Conservation (phyloP, 2,113 vertebrate species). For the Halcyon malimbica region DNA sequence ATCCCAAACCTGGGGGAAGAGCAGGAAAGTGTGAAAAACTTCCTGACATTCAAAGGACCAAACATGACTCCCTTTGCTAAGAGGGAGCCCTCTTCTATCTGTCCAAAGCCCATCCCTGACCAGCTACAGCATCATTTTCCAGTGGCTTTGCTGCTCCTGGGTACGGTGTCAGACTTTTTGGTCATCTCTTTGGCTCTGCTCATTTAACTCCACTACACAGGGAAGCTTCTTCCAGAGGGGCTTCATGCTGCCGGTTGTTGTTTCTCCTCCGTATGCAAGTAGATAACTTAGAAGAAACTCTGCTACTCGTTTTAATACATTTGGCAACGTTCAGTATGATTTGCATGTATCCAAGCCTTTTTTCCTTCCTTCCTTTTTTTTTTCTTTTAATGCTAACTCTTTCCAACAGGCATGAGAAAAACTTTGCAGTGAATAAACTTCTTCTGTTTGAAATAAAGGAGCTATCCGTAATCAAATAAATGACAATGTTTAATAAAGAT, state of each 20-base stretch:
- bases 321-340: constrained; percentile 36
- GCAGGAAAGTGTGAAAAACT: background rate
- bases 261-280: background rate
- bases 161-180: background rate
- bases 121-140: background rate
- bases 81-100: background rate
- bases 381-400: background rate
- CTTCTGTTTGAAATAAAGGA: constrained; percentile 52
- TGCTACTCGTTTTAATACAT: background rate
- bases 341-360: constrained; percentile 63
- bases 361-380: background rate
- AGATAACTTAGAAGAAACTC: constrained; percentile 24
- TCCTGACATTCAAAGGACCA: background rate
- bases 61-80: background rate
- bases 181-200: background rate
- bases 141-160: background rate
- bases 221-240: background rate
- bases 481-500: background rate
- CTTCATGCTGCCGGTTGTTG: background rate
- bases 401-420: constrained; percentile 52
- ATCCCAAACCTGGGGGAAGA: background rate
- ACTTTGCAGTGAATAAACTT: constrained; percentile 15
- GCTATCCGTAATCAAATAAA: constrained; percentile 36
- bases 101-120: background rate
- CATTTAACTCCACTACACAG: background rate